These are phyloP conservation scores for Diachrysia chrysitis DNA, from an alignment of 2,888 invertebrate genomes.

Conservation along the genomic window DNA sequence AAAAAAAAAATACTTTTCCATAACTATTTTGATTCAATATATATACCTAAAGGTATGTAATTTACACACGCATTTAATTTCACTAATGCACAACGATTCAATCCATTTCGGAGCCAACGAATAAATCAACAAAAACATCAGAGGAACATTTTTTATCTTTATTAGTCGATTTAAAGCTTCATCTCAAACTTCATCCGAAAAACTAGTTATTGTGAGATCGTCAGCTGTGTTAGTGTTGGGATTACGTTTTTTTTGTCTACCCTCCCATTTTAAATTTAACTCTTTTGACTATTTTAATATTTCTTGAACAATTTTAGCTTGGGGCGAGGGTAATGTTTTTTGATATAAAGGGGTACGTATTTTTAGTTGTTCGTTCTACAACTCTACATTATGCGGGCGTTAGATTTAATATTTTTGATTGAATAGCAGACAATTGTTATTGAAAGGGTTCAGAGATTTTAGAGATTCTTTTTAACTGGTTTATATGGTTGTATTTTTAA, in stretches of 20 bases:
- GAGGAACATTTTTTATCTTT: conserved; percentile 38
- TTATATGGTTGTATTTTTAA: conserved; percentile 54
- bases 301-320: conserved; percentile 84
- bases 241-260: conserved; percentile 80
- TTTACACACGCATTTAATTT: conserved; percentile 16
- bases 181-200: conserved; percentile 52
- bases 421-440: conserved; percentile 63
- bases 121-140: conserved; percentile 43
- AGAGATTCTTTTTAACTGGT: conserved; percentile 55
- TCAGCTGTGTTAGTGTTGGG: conserved; percentile 88
- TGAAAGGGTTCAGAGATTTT: conserved; percentile 67
- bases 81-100: conserved; percentile 51
- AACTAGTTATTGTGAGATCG: conserved; percentile 70
- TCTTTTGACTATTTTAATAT: conserved; percentile 89
- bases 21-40: neutral
- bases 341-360: conserved; percentile 77
- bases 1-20: neutral
- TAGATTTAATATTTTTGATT: conserved; percentile 74
- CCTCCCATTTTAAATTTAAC: conserved; percentile 88
- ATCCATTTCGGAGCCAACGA: conserved; percentile 42
- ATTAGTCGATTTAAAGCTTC: conserved; percentile 52
- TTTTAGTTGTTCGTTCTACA: conserved; percentile 68
- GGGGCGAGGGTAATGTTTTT: conserved; percentile 82
- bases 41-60: neutral
- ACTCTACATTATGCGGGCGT: conserved; percentile 72